Evolutionary conservation across 2,888 invertebrate species (phyloP), one percentile per base, ranked within the genome.

Genomic region (Tipula confusa): DNA sequence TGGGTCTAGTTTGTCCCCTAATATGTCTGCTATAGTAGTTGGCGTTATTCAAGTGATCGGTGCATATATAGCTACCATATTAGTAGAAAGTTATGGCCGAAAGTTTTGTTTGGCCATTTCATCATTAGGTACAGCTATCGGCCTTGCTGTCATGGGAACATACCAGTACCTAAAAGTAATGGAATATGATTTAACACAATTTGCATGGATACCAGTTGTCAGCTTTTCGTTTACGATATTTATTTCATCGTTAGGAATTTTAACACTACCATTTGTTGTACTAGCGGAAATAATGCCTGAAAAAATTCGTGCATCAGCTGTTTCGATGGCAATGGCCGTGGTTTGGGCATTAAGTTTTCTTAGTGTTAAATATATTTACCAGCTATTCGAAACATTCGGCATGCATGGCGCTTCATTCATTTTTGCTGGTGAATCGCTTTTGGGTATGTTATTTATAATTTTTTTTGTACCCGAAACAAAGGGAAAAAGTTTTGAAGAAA

Each of bases 161-260:
- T 88, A 87, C 84, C 87, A 86, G 1, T 87, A 87, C 24, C 83
- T 88, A 0, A 87, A 86, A 84, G 31, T 84, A 0, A 36, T 86
- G 3, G 87, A 86, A 6, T 86, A 86, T 28, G 86, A 88, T 15
- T 85, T 87, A 1, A 43, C 84, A 0, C 83, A 84, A 0, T 87
- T 87, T 6, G 86, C 85, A 13, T 89, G 89, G 89, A 85, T 89
- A 31, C 89, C 89, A 9, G 84, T 89, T 2, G 87, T 85, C 0
- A 88, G 89, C 18, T 89, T 89, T 85, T 88, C 89, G 0, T 87
- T 89, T 33, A 87, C 87, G 83, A 86, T 89, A 9, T 88, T 88
- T 82, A 86, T 88, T 84, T 88, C 87, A 29, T 87, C 88, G 3
- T 86, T 86, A 84, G 89, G 89, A 0, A 83, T 89, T 1, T 33